Base-by-base conservation (phyloP, 2,113 vertebrate genomes). In the Oxyura jamaicensis region DNA sequence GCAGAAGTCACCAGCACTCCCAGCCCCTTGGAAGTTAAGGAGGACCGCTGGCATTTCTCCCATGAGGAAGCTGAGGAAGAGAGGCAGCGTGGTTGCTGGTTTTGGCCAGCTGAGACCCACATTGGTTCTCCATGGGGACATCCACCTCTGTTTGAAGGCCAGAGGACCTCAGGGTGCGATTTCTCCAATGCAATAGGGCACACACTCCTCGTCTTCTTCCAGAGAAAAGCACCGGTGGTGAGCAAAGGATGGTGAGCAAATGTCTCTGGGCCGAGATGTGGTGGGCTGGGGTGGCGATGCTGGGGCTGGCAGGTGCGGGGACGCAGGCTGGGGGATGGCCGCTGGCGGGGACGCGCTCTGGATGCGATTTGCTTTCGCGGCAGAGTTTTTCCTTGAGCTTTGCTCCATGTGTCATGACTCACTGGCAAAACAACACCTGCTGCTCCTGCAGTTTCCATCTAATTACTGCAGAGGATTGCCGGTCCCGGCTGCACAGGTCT, bases 331-430 rank as follows among this genome's bases (percentile, higher is more conserved):
- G 31, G 87, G 69, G 68, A 73, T 2, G 2, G 80, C 42, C 0
- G 0, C 87, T 92, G 83, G 86, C 84, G 73, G 42, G 26, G 36
- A 53, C 63, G 65, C 41, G 77, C 52, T 52, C 88, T 76, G 78
- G 78, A 76, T 80, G 55, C 83, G 76, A 92, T 90, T 96, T 94
- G 69, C 75, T 95, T 94, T 88, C 39, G 5, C 16, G 1, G 87
- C 85, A 60, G 87, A 83, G 91, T 84, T 97, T 93, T 97, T 86
- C 90, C 92, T 86, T 90, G 76, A 93, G 83, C 83, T 92, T 66
- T 83, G 83, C 86, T 95, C 94, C 91, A 79, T 83, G 42, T 94
- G 81, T 94, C 88, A 89, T 96, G 95, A 96, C 83, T 98, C 95
- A 96, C 62, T 91, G 90, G 58, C 89, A 94, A 96, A 97, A 97